These are phyloP conservation scores for Tenebrio molitor DNA, from an alignment of 1,140 invertebrate species.

Conservation along the genomic window DNA sequence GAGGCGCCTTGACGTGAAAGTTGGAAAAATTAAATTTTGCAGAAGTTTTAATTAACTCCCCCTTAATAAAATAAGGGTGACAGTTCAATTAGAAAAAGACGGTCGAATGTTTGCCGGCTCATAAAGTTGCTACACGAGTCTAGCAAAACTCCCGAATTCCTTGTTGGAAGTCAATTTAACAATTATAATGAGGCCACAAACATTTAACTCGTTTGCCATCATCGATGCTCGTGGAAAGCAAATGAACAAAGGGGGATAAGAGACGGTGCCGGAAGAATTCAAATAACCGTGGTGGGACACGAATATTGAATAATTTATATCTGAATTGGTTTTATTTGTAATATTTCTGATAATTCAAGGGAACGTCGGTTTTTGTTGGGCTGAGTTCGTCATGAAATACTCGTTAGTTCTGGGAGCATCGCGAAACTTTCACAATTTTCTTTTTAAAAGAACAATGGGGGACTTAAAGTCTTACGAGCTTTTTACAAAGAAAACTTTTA, in stretches of 20 bases:
- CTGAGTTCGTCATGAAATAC: background rate
- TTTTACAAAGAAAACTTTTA: constrained; percentile 3
- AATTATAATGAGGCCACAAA: constrained; percentile 3
- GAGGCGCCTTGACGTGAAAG: too few species aligned
- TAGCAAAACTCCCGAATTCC: constrained; percentile 1
- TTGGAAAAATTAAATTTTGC: constrained; percentile 27
- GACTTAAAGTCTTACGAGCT: background rate
- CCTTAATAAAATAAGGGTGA: constrained; percentile 24
- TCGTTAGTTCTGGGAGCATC: background rate
- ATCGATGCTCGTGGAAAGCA: background rate
- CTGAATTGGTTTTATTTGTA: too few species aligned
- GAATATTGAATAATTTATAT: too few species aligned
- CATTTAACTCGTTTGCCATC: constrained; percentile 7
- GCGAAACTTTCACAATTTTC: constrained; percentile 9
- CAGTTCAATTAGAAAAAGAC: constrained; percentile 26
- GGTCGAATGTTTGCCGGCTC: background rate
- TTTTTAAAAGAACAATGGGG: background rate
- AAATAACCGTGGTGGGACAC: too few species aligned
- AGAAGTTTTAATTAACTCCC: constrained; percentile 27
- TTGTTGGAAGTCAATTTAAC: background rate
- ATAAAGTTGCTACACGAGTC: constrained; percentile 8
- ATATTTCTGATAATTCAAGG: too few species aligned
- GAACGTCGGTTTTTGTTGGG: too few species aligned
- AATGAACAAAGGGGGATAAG: background rate
- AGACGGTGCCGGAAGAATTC: too few species aligned